A percentile compares a stretch with the other conserved stretches of the same genome.
phyloP scores from a whole-genome alignment of 2,797 vertebrate genomes.

The Hypotaenidia okinawae region DNA sequence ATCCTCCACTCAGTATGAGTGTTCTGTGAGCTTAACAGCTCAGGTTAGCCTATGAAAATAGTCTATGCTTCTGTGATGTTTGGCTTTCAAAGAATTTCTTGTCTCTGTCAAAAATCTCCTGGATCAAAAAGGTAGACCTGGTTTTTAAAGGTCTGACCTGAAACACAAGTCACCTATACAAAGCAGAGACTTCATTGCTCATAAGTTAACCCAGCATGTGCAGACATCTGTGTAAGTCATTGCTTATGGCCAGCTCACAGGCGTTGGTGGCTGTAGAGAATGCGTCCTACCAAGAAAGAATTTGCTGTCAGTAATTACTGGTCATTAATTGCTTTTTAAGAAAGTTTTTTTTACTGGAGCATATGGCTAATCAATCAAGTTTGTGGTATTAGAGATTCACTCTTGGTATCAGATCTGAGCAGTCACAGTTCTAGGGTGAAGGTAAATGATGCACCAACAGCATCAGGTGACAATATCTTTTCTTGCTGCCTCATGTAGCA shows the following conservation, averaged over 20 bases:
- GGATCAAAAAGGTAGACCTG: not conserved
- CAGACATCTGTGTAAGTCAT: not conserved
- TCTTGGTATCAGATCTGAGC: not conserved
- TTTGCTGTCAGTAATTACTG: not conserved
- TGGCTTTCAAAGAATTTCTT: not conserved
- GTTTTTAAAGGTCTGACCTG: not conserved
- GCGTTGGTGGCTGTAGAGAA: not conserved
- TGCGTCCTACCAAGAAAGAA: not conserved
- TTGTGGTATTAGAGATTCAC: not conserved
- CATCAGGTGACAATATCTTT: not conserved
- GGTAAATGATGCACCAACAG: not conserved
- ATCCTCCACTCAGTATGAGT: not conserved
- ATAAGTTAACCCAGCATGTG: not conserved
- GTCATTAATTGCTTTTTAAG: not conserved
- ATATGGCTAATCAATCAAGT: not conserved
- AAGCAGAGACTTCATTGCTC: not conserved
- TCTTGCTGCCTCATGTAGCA: not conserved
- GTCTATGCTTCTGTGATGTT: not conserved
- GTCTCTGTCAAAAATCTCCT: not conserved
- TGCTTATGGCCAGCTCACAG: not conserved
- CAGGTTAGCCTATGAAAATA: not conserved
- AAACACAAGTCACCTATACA: not conserved
- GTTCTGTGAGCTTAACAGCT: not conserved
- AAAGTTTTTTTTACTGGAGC: not conserved
- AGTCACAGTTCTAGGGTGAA: not conserved